Evolutionary conservation across 2,888 invertebrate species (phyloP).

Genomic region (Melipona bicolor): DNA sequence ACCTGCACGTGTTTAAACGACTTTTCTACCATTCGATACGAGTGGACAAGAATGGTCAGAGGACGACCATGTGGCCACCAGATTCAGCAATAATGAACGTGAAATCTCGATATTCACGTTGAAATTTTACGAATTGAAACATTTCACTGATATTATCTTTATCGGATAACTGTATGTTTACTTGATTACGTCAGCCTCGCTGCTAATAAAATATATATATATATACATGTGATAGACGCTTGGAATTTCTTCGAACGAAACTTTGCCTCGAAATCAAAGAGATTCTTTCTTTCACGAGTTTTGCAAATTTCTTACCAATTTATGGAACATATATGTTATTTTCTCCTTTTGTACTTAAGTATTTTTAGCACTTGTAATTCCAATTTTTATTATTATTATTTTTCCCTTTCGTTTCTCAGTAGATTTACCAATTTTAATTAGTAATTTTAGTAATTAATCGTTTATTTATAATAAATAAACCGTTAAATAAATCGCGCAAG

Average conservation of each 20-base stretch:
- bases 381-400: background rate
- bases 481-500: no score
- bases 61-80: slow-evolving; percentile 59
- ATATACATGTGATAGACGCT: background rate
- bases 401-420: no score
- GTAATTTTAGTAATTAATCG: no score
- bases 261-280: background rate
- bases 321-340: background rate
- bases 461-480: no score
- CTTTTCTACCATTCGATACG: slow-evolving; percentile 14
- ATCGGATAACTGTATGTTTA: slow-evolving; percentile 50
- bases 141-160: slow-evolving; percentile 41
- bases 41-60: slow-evolving; percentile 22
- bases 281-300: no score
- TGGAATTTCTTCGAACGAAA: slow-evolving; percentile 12
- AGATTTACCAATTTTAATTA: no score
- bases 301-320: background rate
- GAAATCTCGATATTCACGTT: slow-evolving; percentile 22
- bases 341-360: no score
- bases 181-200: slow-evolving; percentile 40
- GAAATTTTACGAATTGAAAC: slow-evolving; percentile 30
- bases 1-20: background rate
- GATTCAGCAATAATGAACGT: slow-evolving; percentile 48
- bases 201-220: slow-evolving; percentile 40
- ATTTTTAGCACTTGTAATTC: background rate